Conservation (phyloP, 2,113 vertebrate species). For the Emydura subglobosa region DNA sequence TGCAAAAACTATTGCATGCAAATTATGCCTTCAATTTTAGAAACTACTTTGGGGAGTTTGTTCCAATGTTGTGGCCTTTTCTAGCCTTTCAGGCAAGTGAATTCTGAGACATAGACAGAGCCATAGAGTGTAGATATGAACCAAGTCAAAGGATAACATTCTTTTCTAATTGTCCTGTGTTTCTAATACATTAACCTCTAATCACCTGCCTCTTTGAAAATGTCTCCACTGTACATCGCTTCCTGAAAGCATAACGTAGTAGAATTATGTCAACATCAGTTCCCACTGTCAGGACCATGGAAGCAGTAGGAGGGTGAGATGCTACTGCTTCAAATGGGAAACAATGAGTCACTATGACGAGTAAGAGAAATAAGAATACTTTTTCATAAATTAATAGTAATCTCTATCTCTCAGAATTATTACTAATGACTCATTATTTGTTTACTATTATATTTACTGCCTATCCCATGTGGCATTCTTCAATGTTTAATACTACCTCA, state of each 20-base stretch:
- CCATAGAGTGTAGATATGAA: neutral
- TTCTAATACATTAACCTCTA: neutral
- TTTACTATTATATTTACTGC: neutral
- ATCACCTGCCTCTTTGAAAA: neutral
- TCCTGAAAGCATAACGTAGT: neutral
- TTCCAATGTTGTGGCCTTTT: neutral
- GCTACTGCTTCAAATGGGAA: neutral
- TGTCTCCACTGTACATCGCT: rapidly evolving
- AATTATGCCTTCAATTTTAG: neutral
- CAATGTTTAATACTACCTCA: rapidly evolving
- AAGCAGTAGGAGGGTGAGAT: neutral
- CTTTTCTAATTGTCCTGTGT: neutral
- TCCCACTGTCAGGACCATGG: neutral
- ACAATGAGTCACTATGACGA: slow-evolving; percentile 1
- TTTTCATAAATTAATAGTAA: neutral
- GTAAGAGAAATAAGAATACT: neutral
- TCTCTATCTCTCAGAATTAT: neutral
- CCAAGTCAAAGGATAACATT: neutral
- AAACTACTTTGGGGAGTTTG: neutral
- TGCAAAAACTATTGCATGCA: neutral
- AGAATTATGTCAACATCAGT: neutral
- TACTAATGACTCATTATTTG: neutral
- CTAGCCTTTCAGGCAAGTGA: neutral
- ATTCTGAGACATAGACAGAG: neutral
- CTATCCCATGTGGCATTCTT: neutral